Evolutionary conservation across 1,140 invertebrate genomes (phyloP).

Genomic region (Lucilia cuprina): DNA sequence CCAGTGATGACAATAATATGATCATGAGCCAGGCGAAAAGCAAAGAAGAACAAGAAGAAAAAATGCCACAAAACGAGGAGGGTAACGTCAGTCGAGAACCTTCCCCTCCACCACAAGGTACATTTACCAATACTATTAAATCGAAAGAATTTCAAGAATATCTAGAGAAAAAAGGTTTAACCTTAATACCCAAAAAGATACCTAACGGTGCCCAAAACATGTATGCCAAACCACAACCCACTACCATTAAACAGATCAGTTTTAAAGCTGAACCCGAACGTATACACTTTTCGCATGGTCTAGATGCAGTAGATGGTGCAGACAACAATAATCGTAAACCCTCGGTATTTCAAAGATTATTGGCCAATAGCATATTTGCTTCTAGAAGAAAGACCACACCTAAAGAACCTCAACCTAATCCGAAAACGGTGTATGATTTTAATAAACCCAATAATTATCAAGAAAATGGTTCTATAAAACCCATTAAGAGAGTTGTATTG

Average conservation of each 20-base stretch:
- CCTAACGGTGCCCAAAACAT: slow-evolving; percentile 36
- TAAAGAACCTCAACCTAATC: slow-evolving; percentile 42
- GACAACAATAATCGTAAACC: slow-evolving; percentile 48
- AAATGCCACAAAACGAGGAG: slow-evolving; percentile 8
- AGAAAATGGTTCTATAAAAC: slow-evolving; percentile 36
- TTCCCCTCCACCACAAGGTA: slow-evolving; percentile 39
- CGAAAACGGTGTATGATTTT: slow-evolving; percentile 30
- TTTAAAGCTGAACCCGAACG: slow-evolving; percentile 21
- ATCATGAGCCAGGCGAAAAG: not conserved
- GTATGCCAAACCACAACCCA: slow-evolving; percentile 15
- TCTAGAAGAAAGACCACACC: slow-evolving; percentile 52
- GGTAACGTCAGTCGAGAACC: slow-evolving; percentile 10
- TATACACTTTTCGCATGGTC: slow-evolving; percentile 27
- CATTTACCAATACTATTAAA: slow-evolving; percentile 59
- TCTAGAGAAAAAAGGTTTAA: slow-evolving; percentile 55
- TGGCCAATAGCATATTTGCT: slow-evolving; percentile 54
- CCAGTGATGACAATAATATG: slow-evolving; percentile 51
- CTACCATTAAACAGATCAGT: not conserved
- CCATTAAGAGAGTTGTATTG: slow-evolving; percentile 50
- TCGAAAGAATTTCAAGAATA: slow-evolving; percentile 60
- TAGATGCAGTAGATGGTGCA: slow-evolving; percentile 29
- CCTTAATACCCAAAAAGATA: slow-evolving; percentile 47
- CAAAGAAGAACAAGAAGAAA: not conserved
- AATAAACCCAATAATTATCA: slow-evolving; percentile 4
- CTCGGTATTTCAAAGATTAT: slow-evolving; percentile 54